Percentiles rank a stretch among this genome's conserved stretches.
phyloP scores from a whole-genome alignment of 2,797 vertebrate species.

The Lophotriccus pileatus region DNA sequence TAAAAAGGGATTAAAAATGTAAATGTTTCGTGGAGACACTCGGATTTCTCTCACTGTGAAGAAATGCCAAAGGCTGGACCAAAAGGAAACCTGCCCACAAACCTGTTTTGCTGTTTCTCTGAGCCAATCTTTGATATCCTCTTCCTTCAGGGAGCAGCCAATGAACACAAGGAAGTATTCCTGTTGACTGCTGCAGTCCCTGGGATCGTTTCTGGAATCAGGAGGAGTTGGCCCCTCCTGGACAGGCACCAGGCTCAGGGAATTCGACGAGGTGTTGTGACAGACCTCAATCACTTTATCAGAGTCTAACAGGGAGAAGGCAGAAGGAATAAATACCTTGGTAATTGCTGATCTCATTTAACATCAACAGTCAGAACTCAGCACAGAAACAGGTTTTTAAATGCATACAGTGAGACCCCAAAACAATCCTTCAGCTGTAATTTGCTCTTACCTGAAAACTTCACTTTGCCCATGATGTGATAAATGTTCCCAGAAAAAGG shows the following conservation, averaged over 20 bases:
- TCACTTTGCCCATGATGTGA: constrained; percentile 89
- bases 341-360: not conserved
- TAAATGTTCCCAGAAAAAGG: constrained; percentile 94
- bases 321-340: not conserved
- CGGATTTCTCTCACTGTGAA: not conserved
- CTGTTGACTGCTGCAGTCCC: constrained; percentile 60
- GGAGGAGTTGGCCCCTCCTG: constrained; percentile 70
- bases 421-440: not conserved
- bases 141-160: constrained; percentile 87
- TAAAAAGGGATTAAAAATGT: not conserved
- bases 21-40: not conserved
- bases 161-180: constrained; percentile 87
- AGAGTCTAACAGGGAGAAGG: constrained; percentile 77
- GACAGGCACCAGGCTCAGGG: constrained; percentile 78
- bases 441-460: constrained; percentile 86
- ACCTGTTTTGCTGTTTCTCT: constrained; percentile 92
- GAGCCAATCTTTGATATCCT: constrained; percentile 91
- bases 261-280: constrained; percentile 84
- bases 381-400: not conserved
- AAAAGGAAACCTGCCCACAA: not conserved
- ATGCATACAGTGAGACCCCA: not conserved
- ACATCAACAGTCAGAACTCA: not conserved
- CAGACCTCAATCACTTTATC: constrained; percentile 85
- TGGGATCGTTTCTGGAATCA: constrained; percentile 44
- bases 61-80: not conserved